These are phyloP conservation scores for Pammene aurita DNA, from an alignment of 2,888 invertebrate genomes.

Conservation along the genomic window DNA sequence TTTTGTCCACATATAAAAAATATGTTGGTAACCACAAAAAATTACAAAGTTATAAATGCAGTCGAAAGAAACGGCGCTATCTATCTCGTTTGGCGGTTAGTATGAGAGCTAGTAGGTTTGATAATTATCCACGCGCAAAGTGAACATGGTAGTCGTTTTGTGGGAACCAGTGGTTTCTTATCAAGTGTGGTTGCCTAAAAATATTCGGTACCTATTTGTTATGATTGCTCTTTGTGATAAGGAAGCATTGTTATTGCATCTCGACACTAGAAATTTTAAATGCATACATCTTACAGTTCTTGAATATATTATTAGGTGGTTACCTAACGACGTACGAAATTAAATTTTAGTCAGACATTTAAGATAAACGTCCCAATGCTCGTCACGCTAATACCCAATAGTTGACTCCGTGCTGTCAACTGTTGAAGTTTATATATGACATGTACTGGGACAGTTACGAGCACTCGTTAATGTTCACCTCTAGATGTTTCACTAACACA, in stretches of 20 bases:
- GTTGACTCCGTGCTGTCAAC: no score
- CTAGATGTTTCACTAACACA: no score
- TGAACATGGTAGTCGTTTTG: background rate
- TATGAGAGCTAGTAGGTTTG: background rate
- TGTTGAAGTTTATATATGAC: no score
- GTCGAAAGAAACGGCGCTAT: background rate
- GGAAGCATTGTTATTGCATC: background rate
- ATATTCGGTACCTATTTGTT: background rate
- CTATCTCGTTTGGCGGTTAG: background rate
- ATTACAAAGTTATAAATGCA: conserved; percentile 4
- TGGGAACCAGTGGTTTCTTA: conserved; percentile 14
- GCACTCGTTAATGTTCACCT: no score
- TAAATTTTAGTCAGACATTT: no score
- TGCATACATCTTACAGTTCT: no score
- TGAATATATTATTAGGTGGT: no score
- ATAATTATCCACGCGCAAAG: conserved; percentile 3
- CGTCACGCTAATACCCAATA: no score
- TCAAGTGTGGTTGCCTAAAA: background rate
- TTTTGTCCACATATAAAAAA: conserved; percentile 5
- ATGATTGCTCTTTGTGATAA: background rate
- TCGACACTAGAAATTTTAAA: no score
- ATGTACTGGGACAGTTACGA: no score
- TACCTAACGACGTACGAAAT: no score
- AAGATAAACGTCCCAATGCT: no score
- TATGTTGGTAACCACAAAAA: conserved; percentile 19